Percentiles rank a stretch among this genome's conserved stretches.
These are phyloP conservation scores for Cyclargus thomasi DNA, from an alignment of 1,140 invertebrate genomes.

Conservation along the genomic window DNA sequence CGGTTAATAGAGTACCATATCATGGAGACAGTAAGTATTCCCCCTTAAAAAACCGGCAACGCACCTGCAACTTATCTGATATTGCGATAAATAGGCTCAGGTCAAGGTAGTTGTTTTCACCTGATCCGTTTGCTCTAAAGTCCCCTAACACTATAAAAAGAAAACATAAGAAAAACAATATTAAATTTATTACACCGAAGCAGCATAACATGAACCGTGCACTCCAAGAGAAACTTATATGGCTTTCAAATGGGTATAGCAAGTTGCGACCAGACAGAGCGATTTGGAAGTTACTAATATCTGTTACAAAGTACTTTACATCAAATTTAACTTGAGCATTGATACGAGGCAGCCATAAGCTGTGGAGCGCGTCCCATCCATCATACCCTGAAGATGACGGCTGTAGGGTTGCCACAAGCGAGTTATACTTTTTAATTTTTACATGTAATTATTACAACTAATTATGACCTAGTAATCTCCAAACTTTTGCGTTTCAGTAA, in stretches of 20 bases:
- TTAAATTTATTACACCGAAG: too few relatives aligned
- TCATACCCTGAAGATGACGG: constrained; percentile 41
- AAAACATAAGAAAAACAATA: background rate
- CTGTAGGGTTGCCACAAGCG: constrained; percentile 29
- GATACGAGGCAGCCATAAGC: constrained; percentile 24
- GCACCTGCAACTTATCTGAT: too few relatives aligned
- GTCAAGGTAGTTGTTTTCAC: too few relatives aligned
- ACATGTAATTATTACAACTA: too few relatives aligned
- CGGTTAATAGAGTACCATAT: too few relatives aligned
- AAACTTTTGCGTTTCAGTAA: too few relatives aligned
- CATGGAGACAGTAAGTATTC: too few relatives aligned
- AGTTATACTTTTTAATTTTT: background rate
- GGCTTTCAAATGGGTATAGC: background rate
- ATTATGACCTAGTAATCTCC: too few relatives aligned
- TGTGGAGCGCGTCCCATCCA: constrained; percentile 35
- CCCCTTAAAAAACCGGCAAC: too few relatives aligned
- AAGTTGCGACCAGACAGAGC: constrained; percentile 6
- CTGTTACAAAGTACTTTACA: constrained; percentile 23
- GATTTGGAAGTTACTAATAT: constrained; percentile 20
- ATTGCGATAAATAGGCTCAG: too few relatives aligned
- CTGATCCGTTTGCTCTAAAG: too few relatives aligned
- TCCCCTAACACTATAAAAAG: too few relatives aligned
- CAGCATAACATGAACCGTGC: background rate
- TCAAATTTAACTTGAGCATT: constrained; percentile 34
- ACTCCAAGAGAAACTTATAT: background rate